phyloP scores from a whole-genome alignment of 1,140 invertebrate species.

The Triops cancriformis region DNA sequence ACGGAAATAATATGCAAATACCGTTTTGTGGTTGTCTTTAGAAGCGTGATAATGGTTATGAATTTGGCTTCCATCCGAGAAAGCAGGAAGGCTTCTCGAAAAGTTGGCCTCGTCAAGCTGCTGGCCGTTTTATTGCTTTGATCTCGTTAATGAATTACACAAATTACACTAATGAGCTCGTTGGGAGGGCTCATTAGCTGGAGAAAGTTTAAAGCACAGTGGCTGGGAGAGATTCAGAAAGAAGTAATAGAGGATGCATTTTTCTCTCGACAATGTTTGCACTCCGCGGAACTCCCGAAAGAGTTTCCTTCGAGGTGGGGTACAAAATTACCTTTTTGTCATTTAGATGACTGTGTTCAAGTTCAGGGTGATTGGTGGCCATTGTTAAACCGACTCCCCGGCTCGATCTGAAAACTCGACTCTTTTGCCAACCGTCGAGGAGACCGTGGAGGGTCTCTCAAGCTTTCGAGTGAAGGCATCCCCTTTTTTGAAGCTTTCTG shows the following conservation, averaged over 20 bases:
- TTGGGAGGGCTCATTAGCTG: not conserved
- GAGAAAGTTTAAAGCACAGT: not conserved
- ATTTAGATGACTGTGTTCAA: not conserved
- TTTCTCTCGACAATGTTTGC: not conserved
- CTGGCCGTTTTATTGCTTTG: not conserved
- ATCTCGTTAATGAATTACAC: not conserved
- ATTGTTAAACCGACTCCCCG: not conserved
- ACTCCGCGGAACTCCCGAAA: not conserved
- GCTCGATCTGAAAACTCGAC: not conserved
- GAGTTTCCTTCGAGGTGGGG: not conserved
- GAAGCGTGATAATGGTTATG: not conserved
- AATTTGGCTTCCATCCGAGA: not conserved
- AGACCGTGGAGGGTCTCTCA: not conserved
- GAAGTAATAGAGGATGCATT: not conserved
- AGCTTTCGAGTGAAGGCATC: not conserved
- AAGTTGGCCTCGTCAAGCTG: not conserved
- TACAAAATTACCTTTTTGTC: slow-evolving; percentile 6
- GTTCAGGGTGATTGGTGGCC: not conserved
- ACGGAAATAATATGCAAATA: not conserved
- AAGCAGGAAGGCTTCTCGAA: not conserved
- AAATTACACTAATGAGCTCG: slow-evolving; percentile 1
- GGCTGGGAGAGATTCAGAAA: not conserved
- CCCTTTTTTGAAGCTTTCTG: not conserved
- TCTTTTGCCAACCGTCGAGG: not conserved
- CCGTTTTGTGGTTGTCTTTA: not conserved